Percentiles rank a stretch among this genome's conserved stretches.
These are phyloP conservation scores for Megatriorchis doriae DNA, from an alignment of 2,113 vertebrate species.

Conservation along the genomic window DNA sequence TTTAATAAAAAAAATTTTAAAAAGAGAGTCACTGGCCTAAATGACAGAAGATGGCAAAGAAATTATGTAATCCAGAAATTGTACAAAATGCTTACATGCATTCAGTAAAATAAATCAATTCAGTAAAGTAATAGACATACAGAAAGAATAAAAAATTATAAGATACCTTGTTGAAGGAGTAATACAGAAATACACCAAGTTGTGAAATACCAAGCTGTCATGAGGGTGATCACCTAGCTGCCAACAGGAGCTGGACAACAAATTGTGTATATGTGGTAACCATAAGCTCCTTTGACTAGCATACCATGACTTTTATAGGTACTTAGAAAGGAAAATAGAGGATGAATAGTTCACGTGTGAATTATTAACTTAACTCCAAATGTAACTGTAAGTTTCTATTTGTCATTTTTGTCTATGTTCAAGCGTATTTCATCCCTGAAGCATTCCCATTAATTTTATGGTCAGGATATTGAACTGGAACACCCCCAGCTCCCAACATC, in stretches of 20 bases:
- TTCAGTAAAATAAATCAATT: neutral
- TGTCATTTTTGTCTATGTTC: neutral
- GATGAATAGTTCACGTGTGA: neutral
- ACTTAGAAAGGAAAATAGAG: neutral
- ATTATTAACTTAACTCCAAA: neutral
- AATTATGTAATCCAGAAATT: neutral
- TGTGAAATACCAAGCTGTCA: neutral
- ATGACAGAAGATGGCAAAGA: neutral
- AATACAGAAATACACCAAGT: neutral
- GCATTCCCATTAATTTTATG: neutral
- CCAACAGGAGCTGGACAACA: neutral
- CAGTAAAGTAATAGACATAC: neutral
- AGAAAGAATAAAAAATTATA: neutral
- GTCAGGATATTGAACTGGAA: neutral
- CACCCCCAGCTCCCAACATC: accelerated
- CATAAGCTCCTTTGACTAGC: neutral
- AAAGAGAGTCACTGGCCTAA: neutral
- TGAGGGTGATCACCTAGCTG: neutral
- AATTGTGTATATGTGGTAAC: neutral
- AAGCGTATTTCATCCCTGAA: neutral
- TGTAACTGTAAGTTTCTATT: neutral
- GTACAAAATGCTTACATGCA: neutral
- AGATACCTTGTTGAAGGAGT: neutral
- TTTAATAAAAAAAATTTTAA: neutral
- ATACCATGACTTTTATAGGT: neutral